Evolutionary conservation across 2,797 vertebrate genomes (phyloP).

Genomic region (Pitangus sulphuratus): DNA sequence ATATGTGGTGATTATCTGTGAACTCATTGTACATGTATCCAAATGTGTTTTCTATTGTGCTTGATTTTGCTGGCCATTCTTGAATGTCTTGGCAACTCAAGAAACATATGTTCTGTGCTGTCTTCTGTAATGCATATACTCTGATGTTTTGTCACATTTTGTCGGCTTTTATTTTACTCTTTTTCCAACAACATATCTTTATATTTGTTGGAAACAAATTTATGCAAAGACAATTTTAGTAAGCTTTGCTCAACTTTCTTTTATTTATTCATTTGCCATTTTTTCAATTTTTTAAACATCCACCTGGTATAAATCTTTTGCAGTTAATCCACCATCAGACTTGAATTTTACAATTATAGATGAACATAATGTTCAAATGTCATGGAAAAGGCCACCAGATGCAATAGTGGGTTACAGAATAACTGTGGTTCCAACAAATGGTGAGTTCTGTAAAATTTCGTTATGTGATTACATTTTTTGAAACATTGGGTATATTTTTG

Average conservation of each 20-base stretch:
- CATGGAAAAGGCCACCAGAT: constrained; percentile 85
- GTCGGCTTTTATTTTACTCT: constrained; percentile 81
- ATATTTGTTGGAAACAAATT: constrained; percentile 92
- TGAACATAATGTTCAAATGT: constrained; percentile 93
- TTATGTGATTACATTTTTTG: background rate
- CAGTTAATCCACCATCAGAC: constrained; percentile 92
- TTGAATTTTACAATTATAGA: constrained; percentile 97
- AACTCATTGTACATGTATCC: constrained; percentile 84
- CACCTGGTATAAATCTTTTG: constrained; percentile 72
- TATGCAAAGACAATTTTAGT: constrained; percentile 86
- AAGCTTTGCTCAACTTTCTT: constrained; percentile 75
- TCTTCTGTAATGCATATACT: constrained; percentile 88
- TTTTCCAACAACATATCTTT: constrained; percentile 93
- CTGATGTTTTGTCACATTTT: constrained; percentile 83
- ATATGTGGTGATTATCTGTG: constrained; percentile 86
- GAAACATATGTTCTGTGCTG: constrained; percentile 91
- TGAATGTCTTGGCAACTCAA: constrained; percentile 91
- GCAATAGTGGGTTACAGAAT: constrained; percentile 91
- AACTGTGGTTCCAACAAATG: constrained; percentile 87
- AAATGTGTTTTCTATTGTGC: constrained; percentile 87
- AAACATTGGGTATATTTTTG: background rate
- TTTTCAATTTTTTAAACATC: constrained; percentile 48
- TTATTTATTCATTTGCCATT: constrained; percentile 53
- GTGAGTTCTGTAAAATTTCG: constrained; percentile 76
- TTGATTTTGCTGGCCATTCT: constrained; percentile 92